Percentiles rank a stretch among this genome's conserved stretches.
These are phyloP conservation scores for Trichopria drosophilae DNA, from an alignment of 2,888 invertebrate genomes.

Conservation along the genomic window DNA sequence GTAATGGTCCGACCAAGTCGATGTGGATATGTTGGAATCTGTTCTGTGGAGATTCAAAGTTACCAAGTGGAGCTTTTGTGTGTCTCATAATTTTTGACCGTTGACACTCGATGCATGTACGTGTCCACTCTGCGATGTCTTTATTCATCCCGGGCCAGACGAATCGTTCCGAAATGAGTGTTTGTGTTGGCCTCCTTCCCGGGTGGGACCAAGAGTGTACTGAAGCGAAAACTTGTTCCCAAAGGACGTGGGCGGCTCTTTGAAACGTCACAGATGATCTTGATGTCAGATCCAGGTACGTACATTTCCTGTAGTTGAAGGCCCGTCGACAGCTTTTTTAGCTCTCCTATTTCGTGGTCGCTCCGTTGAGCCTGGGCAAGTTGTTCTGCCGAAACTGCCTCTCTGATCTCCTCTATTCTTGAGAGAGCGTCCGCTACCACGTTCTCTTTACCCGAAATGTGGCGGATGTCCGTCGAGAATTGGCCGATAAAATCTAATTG, in stretches of 20 bases:
- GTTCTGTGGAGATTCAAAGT: slow-evolving; percentile 36
- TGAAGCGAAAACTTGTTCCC: slow-evolving; percentile 28
- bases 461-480: slow-evolving; percentile 26
- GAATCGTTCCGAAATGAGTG: slow-evolving; percentile 46
- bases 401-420: slow-evolving; percentile 15
- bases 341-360: slow-evolving; percentile 11
- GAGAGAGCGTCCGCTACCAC: too few species aligned
- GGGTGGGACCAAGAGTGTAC: slow-evolving; percentile 42
- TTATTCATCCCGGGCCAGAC: slow-evolving; percentile 52
- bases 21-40: slow-evolving; percentile 49
- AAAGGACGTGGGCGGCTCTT: too few species aligned
- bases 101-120: slow-evolving; percentile 48
- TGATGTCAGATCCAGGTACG: not conserved
- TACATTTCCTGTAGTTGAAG: slow-evolving; percentile 9
- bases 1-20: too few species aligned
- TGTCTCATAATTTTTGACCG: slow-evolving; percentile 46
- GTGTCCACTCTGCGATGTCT: slow-evolving; percentile 48
- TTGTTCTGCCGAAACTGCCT: not conserved
- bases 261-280: not conserved
- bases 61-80: slow-evolving; percentile 39
- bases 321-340: slow-evolving; percentile 12
- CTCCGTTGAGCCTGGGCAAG: slow-evolving; percentile 2
- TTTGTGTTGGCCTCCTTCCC: slow-evolving; percentile 36
- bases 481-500: too few species aligned
- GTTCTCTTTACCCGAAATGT: slow-evolving; percentile 26